Percentiles rank a stretch among this genome's conserved stretches.
phyloP scores from a whole-genome alignment of 2,797 vertebrate genomes.

The Euphonia xanthogaster region DNA sequence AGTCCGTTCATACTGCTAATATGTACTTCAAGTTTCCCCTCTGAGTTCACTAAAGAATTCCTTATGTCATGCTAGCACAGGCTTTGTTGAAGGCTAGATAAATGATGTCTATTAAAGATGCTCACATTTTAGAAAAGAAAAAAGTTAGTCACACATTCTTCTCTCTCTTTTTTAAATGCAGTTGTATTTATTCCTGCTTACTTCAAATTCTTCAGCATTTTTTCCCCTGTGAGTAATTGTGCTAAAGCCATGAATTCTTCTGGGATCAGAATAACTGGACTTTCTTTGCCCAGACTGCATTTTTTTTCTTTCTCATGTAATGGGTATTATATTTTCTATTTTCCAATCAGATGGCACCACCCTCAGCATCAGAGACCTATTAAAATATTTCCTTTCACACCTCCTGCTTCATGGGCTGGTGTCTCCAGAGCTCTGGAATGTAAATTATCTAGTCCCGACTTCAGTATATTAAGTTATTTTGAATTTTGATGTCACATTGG shows the following conservation, averaged over 20 bases:
- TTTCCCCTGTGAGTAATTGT: neutral
- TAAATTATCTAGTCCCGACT: neutral
- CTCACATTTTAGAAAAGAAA: neutral
- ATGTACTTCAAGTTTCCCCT: neutral
- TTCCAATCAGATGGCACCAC: neutral
- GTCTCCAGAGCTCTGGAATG: neutral
- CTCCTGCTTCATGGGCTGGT: neutral
- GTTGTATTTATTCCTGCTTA: neutral
- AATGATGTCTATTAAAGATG: neutral
- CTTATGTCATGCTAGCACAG: neutral
- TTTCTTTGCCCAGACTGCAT: neutral
- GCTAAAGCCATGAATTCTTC: neutral
- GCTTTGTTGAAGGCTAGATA: neutral
- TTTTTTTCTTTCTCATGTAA: neutral
- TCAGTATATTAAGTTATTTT: constrained; percentile 14
- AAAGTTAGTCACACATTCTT: neutral
- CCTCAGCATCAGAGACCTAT: neutral
- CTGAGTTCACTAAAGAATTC: neutral
- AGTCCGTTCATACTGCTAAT: neutral
- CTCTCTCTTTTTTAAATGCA: neutral
- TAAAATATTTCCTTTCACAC: constrained; percentile 23
- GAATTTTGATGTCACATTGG: neutral
- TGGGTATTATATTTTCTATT: neutral
- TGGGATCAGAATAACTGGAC: neutral
- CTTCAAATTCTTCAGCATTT: neutral